Evolutionary conservation across 2,797 vertebrate species (phyloP).

Genomic region (Melanotaenia maccullochi): DNA sequence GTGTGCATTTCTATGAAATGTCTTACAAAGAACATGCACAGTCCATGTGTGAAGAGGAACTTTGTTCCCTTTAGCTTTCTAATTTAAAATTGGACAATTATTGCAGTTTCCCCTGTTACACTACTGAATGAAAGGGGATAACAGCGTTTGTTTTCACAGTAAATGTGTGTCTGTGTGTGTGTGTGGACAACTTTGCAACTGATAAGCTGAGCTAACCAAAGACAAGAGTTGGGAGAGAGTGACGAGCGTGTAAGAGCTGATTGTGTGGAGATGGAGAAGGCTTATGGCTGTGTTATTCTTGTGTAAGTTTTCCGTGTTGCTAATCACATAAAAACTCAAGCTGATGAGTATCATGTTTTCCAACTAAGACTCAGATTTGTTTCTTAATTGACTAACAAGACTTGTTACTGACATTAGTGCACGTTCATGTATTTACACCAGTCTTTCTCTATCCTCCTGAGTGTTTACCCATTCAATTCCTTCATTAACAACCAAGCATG

Average conservation of each 20-base stretch:
- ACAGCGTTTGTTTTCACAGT: neutral
- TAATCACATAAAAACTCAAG: slow-evolving; percentile 48
- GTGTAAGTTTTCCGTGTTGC: slow-evolving; percentile 43
- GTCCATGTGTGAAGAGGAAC: neutral
- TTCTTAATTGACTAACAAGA: slow-evolving; percentile 60
- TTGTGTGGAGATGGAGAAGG: slow-evolving; percentile 39
- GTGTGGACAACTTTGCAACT: slow-evolving; percentile 11
- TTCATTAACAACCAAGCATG: slow-evolving; percentile 60
- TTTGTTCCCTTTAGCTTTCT: neutral
- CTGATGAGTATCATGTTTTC: slow-evolving; percentile 51
- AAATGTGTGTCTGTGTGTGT: neutral
- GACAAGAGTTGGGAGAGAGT: neutral
- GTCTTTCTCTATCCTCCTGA: slow-evolving; percentile 22
- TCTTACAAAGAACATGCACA: neutral
- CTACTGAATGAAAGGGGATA: neutral
- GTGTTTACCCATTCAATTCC: slow-evolving; percentile 48
- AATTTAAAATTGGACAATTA: neutral
- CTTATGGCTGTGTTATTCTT: slow-evolving; percentile 32
- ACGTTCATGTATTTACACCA: slow-evolving; percentile 44
- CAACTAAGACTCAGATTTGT: slow-evolving; percentile 50
- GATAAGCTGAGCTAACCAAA: slow-evolving; percentile 12
- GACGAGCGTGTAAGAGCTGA: slow-evolving; percentile 18
- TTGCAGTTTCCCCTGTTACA: neutral
- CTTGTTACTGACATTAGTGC: neutral
- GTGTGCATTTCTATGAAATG: neutral